Base-by-base conservation (phyloP, 2,888 invertebrate genomes). In the Machimus atricapillus region DNA sequence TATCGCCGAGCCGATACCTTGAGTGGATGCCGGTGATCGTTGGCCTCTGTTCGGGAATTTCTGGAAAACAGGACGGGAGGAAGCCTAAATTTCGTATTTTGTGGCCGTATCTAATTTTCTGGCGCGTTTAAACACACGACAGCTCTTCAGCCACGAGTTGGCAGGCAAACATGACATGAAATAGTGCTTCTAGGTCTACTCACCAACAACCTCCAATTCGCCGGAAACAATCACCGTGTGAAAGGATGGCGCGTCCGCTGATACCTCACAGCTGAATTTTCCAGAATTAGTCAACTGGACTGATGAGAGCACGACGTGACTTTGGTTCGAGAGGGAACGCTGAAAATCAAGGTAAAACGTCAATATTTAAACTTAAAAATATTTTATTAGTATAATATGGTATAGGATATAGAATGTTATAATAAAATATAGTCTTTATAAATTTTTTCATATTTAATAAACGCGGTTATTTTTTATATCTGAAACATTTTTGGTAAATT, bases 11-110 rank as follows among this genome's bases (percentile, higher is more conserved):
- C 4, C 93, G 93, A 90, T 94, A 94, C 23, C 94, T 91, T 1
- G 93, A 92, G 90, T 94, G 94, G 87, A 94, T 91, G 1, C 94
- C 94, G 37, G 92, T 93, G 87, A 94, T 93, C 86, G 92, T 92
- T 23, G 94, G 94, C 85, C 93, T 93, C 86, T 93, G 92, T 86
- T 92, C 91, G 7, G 94, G 94, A 74, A 94, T 90, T 90, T 94
- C 94, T 91, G 91, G 91, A 23, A 87, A 86, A 27, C 7, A 34
- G 16, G 27, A 16, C 4, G 43, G 12, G 23, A 23, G 27, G 27
- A 34, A 66, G 4, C 4, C 9, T 23, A 0, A 8, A 8, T 66
- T 27, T 66, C 56, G 23, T 66, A 23, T 66, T 66, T 27, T 66
- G 66, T 19, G 23, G 23, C 66, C 9, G 66, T 66, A 66, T 66